Evolutionary conservation across 2,888 invertebrate species (phyloP).

Genomic region (Cepaea hortensis): DNA sequence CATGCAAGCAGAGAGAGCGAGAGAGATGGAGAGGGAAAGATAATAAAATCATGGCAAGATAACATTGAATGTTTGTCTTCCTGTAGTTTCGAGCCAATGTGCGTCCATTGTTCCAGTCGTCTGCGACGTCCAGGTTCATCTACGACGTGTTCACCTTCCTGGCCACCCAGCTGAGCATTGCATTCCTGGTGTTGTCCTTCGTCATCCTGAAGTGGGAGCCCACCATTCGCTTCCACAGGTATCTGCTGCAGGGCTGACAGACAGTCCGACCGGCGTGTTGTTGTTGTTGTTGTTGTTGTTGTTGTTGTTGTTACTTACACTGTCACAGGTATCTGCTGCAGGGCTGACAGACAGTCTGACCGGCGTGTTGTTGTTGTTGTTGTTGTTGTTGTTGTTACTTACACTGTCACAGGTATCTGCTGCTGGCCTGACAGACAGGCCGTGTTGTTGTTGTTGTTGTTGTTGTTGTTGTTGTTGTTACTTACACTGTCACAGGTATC

Average conservation of each 20-base stretch:
- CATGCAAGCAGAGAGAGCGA: too few species aligned
- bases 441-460: too few species aligned
- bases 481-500: too few species aligned
- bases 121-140: slow-evolving; percentile 46
- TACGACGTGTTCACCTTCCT: slow-evolving; percentile 66
- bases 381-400: too few species aligned
- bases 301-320: too few species aligned
- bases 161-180: slow-evolving; percentile 59
- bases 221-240: slow-evolving; percentile 62
- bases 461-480: too few species aligned
- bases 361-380: too few species aligned
- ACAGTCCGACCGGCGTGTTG: too few species aligned
- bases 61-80: background rate
- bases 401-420: background rate
- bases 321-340: background rate
- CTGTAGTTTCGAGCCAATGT: slow-evolving; percentile 85
- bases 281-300: too few species aligned
- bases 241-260: background rate
- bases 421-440: too few species aligned
- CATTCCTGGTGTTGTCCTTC: slow-evolving; percentile 66
- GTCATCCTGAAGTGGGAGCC: slow-evolving; percentile 57
- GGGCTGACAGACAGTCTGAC: too few species aligned
- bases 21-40: too few species aligned
- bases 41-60: background rate
- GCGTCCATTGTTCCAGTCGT: slow-evolving; percentile 84